These are phyloP conservation scores for Agrochola lota DNA, from an alignment of 2,888 invertebrate species.

Conservation along the genomic window DNA sequence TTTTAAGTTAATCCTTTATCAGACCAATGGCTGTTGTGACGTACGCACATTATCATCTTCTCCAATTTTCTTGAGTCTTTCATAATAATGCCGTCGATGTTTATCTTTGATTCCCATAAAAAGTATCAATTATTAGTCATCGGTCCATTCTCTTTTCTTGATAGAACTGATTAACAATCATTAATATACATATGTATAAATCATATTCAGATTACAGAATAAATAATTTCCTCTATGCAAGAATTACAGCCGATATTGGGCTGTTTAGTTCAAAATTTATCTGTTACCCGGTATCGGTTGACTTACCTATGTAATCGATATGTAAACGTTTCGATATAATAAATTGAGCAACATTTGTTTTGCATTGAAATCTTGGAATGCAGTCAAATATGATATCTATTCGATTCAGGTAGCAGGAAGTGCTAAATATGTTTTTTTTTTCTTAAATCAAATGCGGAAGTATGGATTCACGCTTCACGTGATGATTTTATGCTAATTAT, in stretches of 20 bases:
- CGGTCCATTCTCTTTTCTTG: conserved; percentile 20
- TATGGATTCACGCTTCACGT: conserved; percentile 9
- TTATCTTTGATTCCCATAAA: neutral
- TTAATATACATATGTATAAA: conserved; percentile 58
- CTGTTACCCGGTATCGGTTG: conserved; percentile 50
- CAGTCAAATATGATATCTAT: conserved; percentile 32
- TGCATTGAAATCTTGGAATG: conserved; percentile 53
- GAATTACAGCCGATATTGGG: conserved; percentile 60
- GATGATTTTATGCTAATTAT: conserved; percentile 28
- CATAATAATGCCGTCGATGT: neutral
- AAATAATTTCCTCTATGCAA: conserved; percentile 49
- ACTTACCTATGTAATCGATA: conserved; percentile 65
- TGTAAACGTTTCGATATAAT: conserved; percentile 64
- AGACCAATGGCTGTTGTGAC: neutral
- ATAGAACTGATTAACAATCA: conserved; percentile 43
- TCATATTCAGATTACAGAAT: conserved; percentile 43
- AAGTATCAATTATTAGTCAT: conserved; percentile 15
- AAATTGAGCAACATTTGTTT: conserved; percentile 61
- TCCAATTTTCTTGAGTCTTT: neutral
- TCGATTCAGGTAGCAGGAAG: conserved; percentile 6
- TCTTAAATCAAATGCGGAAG: conserved; percentile 4
- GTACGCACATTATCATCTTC: neutral
- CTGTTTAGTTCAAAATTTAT: conserved; percentile 61
- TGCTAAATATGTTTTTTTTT: neutral
- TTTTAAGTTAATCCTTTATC: neutral